These are phyloP conservation scores for Sisyra nigra DNA, from an alignment of 2,888 invertebrate genomes.

Conservation along the genomic window DNA sequence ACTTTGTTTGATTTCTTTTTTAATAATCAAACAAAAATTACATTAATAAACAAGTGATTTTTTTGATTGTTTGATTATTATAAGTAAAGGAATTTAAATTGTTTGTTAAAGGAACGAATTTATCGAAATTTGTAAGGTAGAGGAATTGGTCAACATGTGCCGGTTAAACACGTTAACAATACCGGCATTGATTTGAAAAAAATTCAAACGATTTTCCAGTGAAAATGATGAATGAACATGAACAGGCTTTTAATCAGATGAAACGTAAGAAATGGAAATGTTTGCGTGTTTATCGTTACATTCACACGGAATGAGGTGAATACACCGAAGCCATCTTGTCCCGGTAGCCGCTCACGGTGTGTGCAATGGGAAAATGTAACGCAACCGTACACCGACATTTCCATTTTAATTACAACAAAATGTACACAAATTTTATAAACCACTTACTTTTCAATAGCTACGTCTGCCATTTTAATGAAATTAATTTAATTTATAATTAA, in stretches of 20 bases:
- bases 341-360: conserved; percentile 23
- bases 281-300: background rate
- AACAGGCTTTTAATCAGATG: too few relatives aligned
- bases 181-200: too few relatives aligned
- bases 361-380: conserved; percentile 8
- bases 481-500: conserved; percentile 10
- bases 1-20: background rate
- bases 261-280: too few relatives aligned
- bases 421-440: conserved; percentile 10
- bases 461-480: conserved; percentile 44
- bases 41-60: background rate
- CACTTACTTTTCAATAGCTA: conserved; percentile 46
- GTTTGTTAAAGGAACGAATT: too few relatives aligned
- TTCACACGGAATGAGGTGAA: background rate
- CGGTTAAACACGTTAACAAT: background rate
- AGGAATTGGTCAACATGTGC: background rate
- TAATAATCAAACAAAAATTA: too few relatives aligned
- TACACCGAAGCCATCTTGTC: conserved; percentile 34
- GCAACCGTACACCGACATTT: background rate
- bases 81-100: background rate
- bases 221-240: background rate
- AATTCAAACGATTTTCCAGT: too few relatives aligned
- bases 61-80: background rate
- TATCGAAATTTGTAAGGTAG: too few relatives aligned
- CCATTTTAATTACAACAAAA: background rate